These are phyloP conservation scores for Heteropelma amictum DNA, from an alignment of 2,888 invertebrate genomes.

Conservation along the genomic window DNA sequence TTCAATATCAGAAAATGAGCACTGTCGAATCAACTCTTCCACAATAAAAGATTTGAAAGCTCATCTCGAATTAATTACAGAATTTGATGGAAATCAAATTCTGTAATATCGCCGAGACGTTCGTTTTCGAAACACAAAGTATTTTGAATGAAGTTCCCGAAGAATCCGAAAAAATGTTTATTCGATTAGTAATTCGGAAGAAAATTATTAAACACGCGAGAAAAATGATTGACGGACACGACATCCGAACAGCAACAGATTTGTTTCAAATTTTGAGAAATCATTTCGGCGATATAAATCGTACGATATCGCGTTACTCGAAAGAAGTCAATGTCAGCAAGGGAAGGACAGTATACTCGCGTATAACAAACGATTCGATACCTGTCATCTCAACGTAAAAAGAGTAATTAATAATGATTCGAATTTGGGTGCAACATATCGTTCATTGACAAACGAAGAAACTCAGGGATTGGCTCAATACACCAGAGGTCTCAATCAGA, in stretches of 20 bases:
- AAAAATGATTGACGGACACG: slow-evolving; percentile 33
- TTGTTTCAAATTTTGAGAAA: slow-evolving; percentile 22
- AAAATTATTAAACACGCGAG: slow-evolving; percentile 17
- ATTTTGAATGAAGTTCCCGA: slow-evolving; percentile 20
- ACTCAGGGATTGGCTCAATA: slow-evolving; percentile 7
- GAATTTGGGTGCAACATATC: background rate
- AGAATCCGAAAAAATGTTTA: slow-evolving; percentile 18
- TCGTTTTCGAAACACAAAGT: slow-evolving; percentile 23
- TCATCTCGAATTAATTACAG: slow-evolving; percentile 18
- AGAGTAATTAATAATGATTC: slow-evolving; percentile 14
- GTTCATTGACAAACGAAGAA: slow-evolving; percentile 6
- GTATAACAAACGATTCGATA: slow-evolving; percentile 33
- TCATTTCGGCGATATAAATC: slow-evolving; percentile 31
- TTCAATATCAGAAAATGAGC: too few relatives aligned
- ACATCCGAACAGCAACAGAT: slow-evolving; percentile 19
- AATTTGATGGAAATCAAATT: slow-evolving; percentile 33
- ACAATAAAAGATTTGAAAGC: slow-evolving; percentile 6
- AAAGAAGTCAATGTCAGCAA: slow-evolving; percentile 41
- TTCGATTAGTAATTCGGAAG: slow-evolving; percentile 29
- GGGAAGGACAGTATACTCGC: background rate
- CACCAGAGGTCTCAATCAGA: background rate
- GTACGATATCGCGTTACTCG: slow-evolving; percentile 12
- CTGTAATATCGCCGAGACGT: slow-evolving; percentile 27
- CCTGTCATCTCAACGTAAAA: slow-evolving; percentile 24
- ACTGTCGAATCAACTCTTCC: too few relatives aligned